Conservation (phyloP, 2,797 vertebrate species). For the Coendou prehensilis region DNA sequence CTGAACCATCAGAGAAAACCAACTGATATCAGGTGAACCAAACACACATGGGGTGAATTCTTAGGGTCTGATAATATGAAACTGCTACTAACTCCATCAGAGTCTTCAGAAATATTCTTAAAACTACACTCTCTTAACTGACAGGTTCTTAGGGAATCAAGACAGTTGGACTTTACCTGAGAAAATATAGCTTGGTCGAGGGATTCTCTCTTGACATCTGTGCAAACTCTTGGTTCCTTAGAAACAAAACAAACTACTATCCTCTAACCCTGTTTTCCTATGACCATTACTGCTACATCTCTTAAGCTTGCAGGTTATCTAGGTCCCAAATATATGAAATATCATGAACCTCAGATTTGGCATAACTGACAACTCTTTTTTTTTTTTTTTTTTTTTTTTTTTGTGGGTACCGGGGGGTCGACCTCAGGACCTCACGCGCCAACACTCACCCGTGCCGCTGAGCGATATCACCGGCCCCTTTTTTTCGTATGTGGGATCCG, state of each 20-base stretch:
- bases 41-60: slow-evolving; percentile 35
- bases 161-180: slow-evolving; percentile 38
- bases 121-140: neutral
- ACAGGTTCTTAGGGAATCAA: slow-evolving; percentile 57
- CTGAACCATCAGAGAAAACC: slow-evolving; percentile 50
- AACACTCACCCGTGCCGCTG: too few species aligned
- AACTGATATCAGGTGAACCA: neutral
- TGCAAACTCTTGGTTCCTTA: slow-evolving; percentile 10
- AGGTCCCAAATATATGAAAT: slow-evolving; percentile 8
- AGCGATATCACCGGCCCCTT: too few species aligned
- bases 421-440: too few species aligned
- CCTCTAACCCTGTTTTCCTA: neutral
- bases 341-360: neutral
- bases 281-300: neutral
- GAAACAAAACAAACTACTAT: slow-evolving; percentile 27
- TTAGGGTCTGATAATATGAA: slow-evolving; percentile 10
- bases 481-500: too few species aligned
- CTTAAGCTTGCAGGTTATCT: slow-evolving; percentile 47
- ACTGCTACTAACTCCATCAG: neutral
- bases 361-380: slow-evolving; percentile 51
- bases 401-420: too few species aligned
- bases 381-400: too few species aligned
- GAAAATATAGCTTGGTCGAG: slow-evolving; percentile 48
- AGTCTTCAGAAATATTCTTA: slow-evolving; percentile 59
- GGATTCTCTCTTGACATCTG: slow-evolving; percentile 48